Percentiles rank a stretch among this genome's conserved stretches.
phyloP scores from a whole-genome alignment of 2,888 invertebrate genomes.

The Agrochola lychnidis region DNA sequence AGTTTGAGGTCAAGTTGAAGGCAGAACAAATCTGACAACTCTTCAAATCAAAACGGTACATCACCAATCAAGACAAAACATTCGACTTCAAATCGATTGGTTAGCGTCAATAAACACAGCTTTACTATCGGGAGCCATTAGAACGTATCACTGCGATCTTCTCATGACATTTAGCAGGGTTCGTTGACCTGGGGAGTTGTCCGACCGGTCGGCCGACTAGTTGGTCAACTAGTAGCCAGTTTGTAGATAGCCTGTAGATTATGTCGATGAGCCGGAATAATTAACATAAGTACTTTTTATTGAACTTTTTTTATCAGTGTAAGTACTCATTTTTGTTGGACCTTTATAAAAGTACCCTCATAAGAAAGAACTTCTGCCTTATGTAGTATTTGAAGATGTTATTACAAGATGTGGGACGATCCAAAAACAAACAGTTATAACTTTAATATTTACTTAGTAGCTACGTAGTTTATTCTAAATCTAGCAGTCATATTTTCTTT shows the following conservation, averaged over 20 bases:
- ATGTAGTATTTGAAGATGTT: slow-evolving; percentile 13
- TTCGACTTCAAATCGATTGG: slow-evolving; percentile 54
- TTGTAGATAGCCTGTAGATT: slow-evolving; percentile 41
- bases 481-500: slow-evolving; percentile 25
- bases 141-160: slow-evolving; percentile 54
- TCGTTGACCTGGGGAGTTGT: slow-evolving; percentile 57
- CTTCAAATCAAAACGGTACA: slow-evolving; percentile 41
- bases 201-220: slow-evolving; percentile 52
- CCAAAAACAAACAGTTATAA: background rate
- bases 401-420: slow-evolving; percentile 3
- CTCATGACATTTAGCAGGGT: slow-evolving; percentile 73
- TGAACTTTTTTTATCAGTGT: background rate
- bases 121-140: slow-evolving; percentile 51
- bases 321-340: too few species aligned
- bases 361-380: background rate
- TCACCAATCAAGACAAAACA: slow-evolving; percentile 47
- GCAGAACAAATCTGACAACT: slow-evolving; percentile 14
- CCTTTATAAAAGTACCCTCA: background rate
- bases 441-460: slow-evolving; percentile 24
- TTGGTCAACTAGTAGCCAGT: slow-evolving; percentile 31
- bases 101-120: slow-evolving; percentile 50
- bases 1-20: slow-evolving; percentile 17
- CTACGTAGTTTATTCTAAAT: slow-evolving; percentile 8
- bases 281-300: slow-evolving; percentile 22
- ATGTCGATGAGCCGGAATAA: slow-evolving; percentile 35